Evolutionary conservation across 2,113 vertebrate genomes (phyloP), one percentile per base, ranked within the genome.

Genomic region (Oceanites oceanicus): DNA sequence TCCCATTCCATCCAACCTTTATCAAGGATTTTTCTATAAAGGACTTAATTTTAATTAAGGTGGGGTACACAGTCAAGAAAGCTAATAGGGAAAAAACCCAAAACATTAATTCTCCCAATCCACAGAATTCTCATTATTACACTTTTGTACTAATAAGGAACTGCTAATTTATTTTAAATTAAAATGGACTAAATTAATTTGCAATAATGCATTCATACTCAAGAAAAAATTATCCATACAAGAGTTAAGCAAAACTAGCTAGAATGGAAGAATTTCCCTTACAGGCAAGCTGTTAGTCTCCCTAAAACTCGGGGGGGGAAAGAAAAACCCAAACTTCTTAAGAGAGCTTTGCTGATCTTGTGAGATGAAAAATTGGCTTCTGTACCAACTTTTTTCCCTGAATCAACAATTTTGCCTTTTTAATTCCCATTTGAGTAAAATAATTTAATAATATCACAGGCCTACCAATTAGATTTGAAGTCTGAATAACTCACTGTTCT

Each of bases 71-170:
- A 42, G 44, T 50, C 29, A 77, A 30, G 65, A 86, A 88, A 63
- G 13, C 30, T 21, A 29, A 58, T 3, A 38, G 6, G 26, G 4
- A 3, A 68, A 86, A 50, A 47, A 0, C 1, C 9, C 17, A 80
- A 84, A 68, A 9, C 19, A 45, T 67, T 67, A 10, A 65, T 38
- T 81, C 74, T 88, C 15, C 29, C 15, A 78, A 12, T 56, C n/a
- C 36, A 78, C 15, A 32, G 9, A 72, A 44, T 49, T 80, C 55
- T 44, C 70, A 61, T 85, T 36, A 56, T 32, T 85, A 56, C 21
- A 36, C 8, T 73, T 84, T 21, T 55, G 8, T 45, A 53, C 56
- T 71, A 56, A 78, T 15, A 53, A 36, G 12, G 13, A 87, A 72
- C 21, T 53, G 2, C 19, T 45, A 67, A 66, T 5, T 45, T 52